These are phyloP conservation scores for Gymnoscelis rufifasciata DNA, from an alignment of 2,888 invertebrate genomes.

Conservation along the genomic window DNA sequence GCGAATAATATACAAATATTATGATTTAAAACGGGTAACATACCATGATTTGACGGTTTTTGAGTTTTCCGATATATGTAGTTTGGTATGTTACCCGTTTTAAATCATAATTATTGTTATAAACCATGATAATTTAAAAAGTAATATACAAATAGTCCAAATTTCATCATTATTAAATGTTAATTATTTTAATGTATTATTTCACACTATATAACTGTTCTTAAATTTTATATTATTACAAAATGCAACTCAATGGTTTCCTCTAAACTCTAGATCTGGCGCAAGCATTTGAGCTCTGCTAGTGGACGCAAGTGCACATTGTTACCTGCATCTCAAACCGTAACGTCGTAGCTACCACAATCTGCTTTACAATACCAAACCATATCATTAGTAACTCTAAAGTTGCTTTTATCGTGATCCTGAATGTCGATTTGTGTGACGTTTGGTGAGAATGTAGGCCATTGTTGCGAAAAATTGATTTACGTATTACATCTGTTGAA, in stretches of 20 bases:
- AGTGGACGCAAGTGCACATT: slow-evolving; percentile 70
- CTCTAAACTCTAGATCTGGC: slow-evolving; percentile 62
- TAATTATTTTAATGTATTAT: too few relatives aligned
- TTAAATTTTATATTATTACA: too few relatives aligned
- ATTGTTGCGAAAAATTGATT: slow-evolving; percentile 78
- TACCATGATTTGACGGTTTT: too few relatives aligned
- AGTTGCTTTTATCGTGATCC: slow-evolving; percentile 23
- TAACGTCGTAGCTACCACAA: slow-evolving; percentile 26
- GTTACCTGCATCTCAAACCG: slow-evolving; percentile 39
- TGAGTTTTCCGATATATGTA: too few relatives aligned
- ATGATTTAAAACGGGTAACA: too few relatives aligned
- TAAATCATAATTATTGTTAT: too few relatives aligned
- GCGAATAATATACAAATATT: too few relatives aligned
- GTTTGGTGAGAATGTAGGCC: slow-evolving; percentile 26
- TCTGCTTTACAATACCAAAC: slow-evolving; percentile 17
- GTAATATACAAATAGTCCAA: background rate
- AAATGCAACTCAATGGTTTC: slow-evolving; percentile 41
- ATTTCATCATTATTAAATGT: too few relatives aligned
- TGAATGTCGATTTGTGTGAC: slow-evolving; percentile 20
- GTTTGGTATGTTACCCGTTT: too few relatives aligned
- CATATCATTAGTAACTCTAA: slow-evolving; percentile 22
- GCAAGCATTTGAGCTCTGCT: slow-evolving; percentile 59
- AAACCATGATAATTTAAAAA: too few relatives aligned
- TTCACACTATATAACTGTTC: too few relatives aligned
- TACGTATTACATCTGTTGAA: slow-evolving; percentile 69